phyloP scores from a whole-genome alignment of 1,140 invertebrate species.

The Chymomyza costata region DNA sequence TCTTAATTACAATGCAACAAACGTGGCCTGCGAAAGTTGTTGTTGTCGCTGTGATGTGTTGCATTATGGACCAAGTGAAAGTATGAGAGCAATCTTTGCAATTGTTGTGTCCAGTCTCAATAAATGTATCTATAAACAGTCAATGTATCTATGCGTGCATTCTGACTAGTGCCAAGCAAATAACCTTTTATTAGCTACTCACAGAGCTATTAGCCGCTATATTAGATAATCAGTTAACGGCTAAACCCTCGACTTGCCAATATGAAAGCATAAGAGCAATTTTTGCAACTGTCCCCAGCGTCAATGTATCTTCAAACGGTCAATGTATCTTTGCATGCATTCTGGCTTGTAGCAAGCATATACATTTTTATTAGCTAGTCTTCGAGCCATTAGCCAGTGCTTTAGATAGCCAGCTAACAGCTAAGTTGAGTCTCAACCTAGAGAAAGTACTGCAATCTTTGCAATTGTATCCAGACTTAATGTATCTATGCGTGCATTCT shows the following conservation, averaged over 20 bases:
- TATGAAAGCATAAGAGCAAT: no score
- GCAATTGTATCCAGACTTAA: constrained; percentile 17
- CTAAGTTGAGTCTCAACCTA: no score
- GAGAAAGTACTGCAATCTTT: constrained; percentile 69
- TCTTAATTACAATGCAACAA: constrained; percentile 55
- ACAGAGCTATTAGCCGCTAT: no score
- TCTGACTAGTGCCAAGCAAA: constrained; percentile 26
- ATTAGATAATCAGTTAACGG: no score
- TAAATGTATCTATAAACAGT: not conserved
- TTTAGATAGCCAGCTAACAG: no score
- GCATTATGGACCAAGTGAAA: constrained; percentile 67
- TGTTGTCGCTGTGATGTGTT: constrained; percentile 37
- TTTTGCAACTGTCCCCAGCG: no score
- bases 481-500: constrained; percentile 32
- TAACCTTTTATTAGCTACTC: no score
- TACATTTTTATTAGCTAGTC: not conserved
- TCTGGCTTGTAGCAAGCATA: not conserved
- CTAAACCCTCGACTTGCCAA: no score
- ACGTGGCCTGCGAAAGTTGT: constrained; percentile 57
- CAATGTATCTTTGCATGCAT: no score
- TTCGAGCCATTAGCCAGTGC: not conserved
- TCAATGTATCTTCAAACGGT: no score
- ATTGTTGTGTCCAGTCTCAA: constrained; percentile 16
- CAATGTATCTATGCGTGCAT: constrained; percentile 18
- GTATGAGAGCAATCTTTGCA: constrained; percentile 62